A percentile compares a stretch with the other conserved stretches of the same genome.
Conservation (phyloP, 2,797 vertebrate genomes). For the Podargus strigoides region DNA sequence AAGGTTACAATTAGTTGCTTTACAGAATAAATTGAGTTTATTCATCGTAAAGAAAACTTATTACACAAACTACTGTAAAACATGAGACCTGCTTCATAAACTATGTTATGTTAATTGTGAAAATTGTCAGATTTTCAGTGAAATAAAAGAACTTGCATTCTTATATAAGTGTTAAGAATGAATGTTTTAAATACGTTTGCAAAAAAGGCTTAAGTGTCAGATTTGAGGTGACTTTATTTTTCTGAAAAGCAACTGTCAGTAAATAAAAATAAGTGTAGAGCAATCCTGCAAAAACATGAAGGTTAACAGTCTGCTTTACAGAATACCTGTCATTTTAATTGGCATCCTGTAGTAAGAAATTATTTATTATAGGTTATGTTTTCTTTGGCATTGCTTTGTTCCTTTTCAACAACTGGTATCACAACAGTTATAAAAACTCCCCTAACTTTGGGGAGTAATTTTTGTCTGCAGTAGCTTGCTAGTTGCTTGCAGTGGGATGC, state of each 20-base stretch:
- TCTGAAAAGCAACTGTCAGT: not conserved
- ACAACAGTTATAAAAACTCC: not conserved
- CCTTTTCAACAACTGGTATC: not conserved
- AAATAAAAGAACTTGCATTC: not conserved
- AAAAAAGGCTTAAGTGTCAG: not conserved
- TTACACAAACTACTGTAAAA: not conserved
- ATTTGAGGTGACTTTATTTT: not conserved
- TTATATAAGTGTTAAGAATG: not conserved
- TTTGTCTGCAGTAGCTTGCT: not conserved
- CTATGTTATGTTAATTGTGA: not conserved
- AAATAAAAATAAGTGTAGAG: not conserved
- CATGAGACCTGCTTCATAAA: not conserved
- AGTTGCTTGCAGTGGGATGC: not conserved
- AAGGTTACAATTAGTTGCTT: not conserved
- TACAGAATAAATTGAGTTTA: not conserved
- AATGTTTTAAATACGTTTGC: not conserved
- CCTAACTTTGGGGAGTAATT: not conserved
- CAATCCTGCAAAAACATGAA: not conserved
- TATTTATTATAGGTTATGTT: not conserved
- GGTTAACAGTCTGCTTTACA: not conserved
- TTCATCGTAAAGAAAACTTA: not conserved
- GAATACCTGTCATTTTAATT: not conserved
- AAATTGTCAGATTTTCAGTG: not conserved
- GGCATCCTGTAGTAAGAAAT: not conserved
- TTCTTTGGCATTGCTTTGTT: not conserved